Percentiles rank a stretch among this genome's conserved stretches.
phyloP scores from a whole-genome alignment of 1,140 invertebrate species.

The Anastatus disparis region DNA sequence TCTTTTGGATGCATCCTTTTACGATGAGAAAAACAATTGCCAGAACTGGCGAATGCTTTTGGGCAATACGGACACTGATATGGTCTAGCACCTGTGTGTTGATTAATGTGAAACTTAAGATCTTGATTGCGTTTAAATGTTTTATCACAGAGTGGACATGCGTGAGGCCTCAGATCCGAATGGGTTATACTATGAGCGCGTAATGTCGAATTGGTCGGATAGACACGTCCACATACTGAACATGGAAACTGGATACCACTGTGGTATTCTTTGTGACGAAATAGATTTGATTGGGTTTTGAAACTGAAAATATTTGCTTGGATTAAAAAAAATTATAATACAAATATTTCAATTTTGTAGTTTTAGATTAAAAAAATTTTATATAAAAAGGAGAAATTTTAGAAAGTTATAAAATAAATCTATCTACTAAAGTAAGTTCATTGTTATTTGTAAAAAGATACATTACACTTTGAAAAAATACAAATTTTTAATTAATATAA shows the following conservation, averaged over 20 bases:
- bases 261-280: slow-evolving; percentile 75
- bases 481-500: no score
- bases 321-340: no score
- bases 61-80: slow-evolving; percentile 86
- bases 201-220: slow-evolving; percentile 76
- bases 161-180: slow-evolving; percentile 75
- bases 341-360: no score
- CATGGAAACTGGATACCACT: slow-evolving; percentile 74
- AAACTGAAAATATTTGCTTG: slow-evolving; percentile 71
- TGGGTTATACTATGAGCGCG: slow-evolving; percentile 79
- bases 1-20: slow-evolving; percentile 77
- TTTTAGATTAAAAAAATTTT: no score
- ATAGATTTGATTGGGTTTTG: slow-evolving; percentile 75
- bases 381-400: no score
- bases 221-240: slow-evolving; percentile 75
- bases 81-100: slow-evolving; percentile 83
- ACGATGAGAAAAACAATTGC: slow-evolving; percentile 80
- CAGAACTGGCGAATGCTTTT: slow-evolving; percentile 82
- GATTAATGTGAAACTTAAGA: slow-evolving; percentile 82
- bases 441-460: no score
- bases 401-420: background rate
- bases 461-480: no score
- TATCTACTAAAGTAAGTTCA: no score
- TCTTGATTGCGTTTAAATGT: slow-evolving; percentile 81
- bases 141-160: slow-evolving; percentile 78